Evolutionary conservation across 2,797 vertebrate species (phyloP).

Genomic region (Syncerus caffer): DNA sequence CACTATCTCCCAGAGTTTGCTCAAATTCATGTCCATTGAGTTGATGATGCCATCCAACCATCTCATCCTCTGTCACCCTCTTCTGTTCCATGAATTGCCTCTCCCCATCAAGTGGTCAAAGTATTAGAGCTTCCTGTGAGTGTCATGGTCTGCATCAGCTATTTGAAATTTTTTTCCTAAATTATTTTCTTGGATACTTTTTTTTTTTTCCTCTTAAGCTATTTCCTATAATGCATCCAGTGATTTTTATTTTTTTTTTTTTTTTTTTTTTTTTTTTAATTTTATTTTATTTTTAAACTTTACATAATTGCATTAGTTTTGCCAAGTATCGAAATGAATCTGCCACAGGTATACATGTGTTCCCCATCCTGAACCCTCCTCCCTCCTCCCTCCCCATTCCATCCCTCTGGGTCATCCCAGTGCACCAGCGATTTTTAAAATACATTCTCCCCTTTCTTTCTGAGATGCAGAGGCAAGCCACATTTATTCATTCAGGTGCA

Average conservation of each 20-base stretch:
- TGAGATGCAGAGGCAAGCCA: not conserved
- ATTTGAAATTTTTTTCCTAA: not conserved
- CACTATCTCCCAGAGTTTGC: not conserved
- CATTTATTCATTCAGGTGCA: not conserved
- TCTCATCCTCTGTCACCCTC: not conserved
- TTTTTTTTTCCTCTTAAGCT: not conserved
- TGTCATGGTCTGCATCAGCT: not conserved
- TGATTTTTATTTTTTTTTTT: too few relatives aligned
- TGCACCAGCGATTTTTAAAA: not conserved
- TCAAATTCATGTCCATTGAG: not conserved
- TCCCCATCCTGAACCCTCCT: too few relatives aligned
- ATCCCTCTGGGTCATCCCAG: too few relatives aligned
- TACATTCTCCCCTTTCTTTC: not conserved
- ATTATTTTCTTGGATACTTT: not conserved
- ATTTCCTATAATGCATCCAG: not conserved
- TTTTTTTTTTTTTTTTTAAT: too few relatives aligned
- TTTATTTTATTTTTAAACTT: too few relatives aligned
- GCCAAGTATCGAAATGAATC: too few relatives aligned
- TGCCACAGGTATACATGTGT: too few relatives aligned
- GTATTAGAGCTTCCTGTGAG: not conserved
- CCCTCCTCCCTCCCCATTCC: too few relatives aligned
- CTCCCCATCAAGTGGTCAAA: not conserved
- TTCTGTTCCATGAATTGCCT: not conserved
- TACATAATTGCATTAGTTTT: too few relatives aligned
- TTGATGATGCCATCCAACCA: not conserved